Conservation (phyloP, 2,888 invertebrate species). For the Pammene fasciana region DNA sequence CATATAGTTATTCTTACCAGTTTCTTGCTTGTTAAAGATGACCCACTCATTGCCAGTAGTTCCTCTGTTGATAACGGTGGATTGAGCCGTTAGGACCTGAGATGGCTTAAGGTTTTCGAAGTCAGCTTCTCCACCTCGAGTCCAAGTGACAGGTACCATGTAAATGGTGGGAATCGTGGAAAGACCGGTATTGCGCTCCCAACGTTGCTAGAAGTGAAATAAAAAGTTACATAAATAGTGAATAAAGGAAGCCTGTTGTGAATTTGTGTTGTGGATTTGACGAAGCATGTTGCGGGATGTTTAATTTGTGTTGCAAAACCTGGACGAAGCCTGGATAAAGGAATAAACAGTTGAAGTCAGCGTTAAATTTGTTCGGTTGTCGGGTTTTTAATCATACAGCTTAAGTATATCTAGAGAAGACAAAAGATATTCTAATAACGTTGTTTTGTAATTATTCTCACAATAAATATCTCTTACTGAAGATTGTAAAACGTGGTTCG, state of each 20-base stretch:
- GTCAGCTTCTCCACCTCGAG: conserved; percentile 64
- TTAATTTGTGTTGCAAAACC: no score
- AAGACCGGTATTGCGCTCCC: conserved; percentile 61
- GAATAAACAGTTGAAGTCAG: no score
- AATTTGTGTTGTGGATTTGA: no score
- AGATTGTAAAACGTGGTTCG: no score
- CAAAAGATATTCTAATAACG: no score
- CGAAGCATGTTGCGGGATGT: no score
- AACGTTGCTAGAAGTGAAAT: conserved; percentile 61
- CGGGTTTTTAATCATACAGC: no score
- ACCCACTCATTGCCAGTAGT: conserved; percentile 80
- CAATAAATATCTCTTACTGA: no score
- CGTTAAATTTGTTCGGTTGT: not conserved
- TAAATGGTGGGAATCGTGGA: conserved; percentile 58
- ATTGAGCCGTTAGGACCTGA: conserved; percentile 55
- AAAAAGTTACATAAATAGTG: not conserved
- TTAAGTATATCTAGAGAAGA: no score
- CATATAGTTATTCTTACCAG: conserved; percentile 65
- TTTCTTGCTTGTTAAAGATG: conserved; percentile 84
- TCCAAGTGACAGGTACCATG: conserved; percentile 77
- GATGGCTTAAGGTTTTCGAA: conserved; percentile 72
- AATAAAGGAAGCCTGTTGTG: not conserved
- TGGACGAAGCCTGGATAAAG: no score
- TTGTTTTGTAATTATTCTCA: no score
- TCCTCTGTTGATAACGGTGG: conserved; percentile 57